Conservation (phyloP, 2,888 invertebrate genomes). For the Osmoderma eremita region DNA sequence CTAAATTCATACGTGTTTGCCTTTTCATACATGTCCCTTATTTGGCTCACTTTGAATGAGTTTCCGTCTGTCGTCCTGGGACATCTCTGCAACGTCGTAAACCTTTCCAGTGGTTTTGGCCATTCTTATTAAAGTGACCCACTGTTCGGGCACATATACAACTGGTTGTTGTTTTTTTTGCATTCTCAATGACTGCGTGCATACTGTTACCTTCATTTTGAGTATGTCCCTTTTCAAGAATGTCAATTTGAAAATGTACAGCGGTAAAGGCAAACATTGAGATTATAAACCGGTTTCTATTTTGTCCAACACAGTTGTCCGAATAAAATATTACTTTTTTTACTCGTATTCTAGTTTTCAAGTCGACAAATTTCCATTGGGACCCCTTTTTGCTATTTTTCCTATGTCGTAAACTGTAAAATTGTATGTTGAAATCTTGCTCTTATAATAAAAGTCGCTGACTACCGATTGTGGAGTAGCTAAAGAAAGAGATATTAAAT, state of each 20-base stretch:
- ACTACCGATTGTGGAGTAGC: too few species aligned
- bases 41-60: background rate
- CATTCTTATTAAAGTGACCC: background rate
- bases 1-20: background rate
- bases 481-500: slow-evolving; percentile 32
- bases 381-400: background rate
- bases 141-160: slow-evolving; percentile 31
- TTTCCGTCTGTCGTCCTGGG: background rate
- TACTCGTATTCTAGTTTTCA: background rate
- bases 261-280: slow-evolving; percentile 41
- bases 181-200: slow-evolving; percentile 47
- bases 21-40: background rate
- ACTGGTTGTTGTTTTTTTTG: slow-evolving; percentile 39
- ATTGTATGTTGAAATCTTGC: too few species aligned
- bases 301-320: slow-evolving; percentile 48
- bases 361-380: background rate
- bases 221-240: slow-evolving; percentile 48
- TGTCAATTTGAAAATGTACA: slow-evolving; percentile 25
- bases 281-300: slow-evolving; percentile 46
- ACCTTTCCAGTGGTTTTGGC: background rate
- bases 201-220: slow-evolving; percentile 48
- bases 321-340: slow-evolving; percentile 44
- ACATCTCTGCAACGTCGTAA: background rate
- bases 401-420: too few species aligned
- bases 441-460: too few species aligned